Conservation (phyloP, 2,113 vertebrate species). For the Edolisoma coerulescens region DNA sequence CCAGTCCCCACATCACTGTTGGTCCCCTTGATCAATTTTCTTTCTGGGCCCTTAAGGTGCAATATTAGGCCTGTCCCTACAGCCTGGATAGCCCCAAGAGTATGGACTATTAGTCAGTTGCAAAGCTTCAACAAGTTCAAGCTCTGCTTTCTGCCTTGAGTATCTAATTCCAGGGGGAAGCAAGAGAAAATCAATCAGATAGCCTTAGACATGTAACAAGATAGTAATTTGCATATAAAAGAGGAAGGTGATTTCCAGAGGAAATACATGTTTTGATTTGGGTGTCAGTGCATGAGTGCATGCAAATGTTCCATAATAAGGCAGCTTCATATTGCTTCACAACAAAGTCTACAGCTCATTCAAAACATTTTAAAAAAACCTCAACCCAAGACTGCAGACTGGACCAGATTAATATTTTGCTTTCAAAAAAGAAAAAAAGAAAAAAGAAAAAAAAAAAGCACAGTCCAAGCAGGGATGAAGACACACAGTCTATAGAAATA, state of each 20-base stretch:
- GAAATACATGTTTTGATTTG: background rate
- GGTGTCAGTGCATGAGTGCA: background rate
- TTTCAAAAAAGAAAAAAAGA: background rate
- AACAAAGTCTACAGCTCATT: background rate
- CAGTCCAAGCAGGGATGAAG: background rate
- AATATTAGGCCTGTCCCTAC: background rate
- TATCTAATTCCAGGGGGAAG: background rate
- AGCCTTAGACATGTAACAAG: background rate
- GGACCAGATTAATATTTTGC: background rate
- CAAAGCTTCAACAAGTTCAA: background rate
- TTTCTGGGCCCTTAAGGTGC: background rate
- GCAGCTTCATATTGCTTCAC: background rate
- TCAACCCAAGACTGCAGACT: background rate
- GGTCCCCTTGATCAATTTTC: background rate
- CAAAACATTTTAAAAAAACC: background rate
- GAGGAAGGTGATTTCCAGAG: conserved; percentile 18
- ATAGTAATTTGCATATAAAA: background rate
- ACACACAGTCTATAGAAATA: background rate
- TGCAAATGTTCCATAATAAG: background rate
- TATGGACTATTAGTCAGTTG: rapidly evolving
- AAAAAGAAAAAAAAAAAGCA: background rate
- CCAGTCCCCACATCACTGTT: rapidly evolving
- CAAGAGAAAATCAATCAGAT: background rate
- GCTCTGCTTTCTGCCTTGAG: background rate
- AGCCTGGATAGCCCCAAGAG: background rate